Conservation (phyloP, 1,140 invertebrate species). For the Ceratina australensis region DNA sequence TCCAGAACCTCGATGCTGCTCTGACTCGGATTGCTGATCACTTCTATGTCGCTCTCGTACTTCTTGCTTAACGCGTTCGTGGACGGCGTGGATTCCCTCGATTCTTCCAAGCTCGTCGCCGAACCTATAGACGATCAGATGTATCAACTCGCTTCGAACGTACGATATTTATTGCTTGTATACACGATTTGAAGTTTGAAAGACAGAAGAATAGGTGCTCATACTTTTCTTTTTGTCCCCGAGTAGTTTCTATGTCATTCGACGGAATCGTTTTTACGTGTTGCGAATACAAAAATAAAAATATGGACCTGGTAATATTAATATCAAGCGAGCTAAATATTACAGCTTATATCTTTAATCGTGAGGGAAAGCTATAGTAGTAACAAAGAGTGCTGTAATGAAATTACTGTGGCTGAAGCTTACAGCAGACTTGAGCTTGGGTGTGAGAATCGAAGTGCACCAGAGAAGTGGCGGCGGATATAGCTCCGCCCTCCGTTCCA, state of each 20-base stretch:
- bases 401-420: constrained; percentile 74
- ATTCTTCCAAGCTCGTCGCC: constrained; percentile 78
- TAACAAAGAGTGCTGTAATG: constrained; percentile 61
- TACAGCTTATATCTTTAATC: background rate
- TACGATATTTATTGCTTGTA: background rate
- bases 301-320: constrained; percentile 11
- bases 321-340: constrained; percentile 30
- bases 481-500: constrained; percentile 75
- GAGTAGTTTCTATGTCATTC: too few relatives aligned
- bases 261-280: background rate
- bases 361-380: constrained; percentile 16
- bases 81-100: constrained; percentile 76
- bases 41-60: constrained; percentile 83
- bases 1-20: constrained; percentile 84
- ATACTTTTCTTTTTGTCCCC: constrained; percentile 24
- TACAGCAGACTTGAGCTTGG: constrained; percentile 77
- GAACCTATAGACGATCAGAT: constrained; percentile 68
- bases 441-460: constrained; percentile 72
- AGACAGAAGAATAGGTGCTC: background rate
- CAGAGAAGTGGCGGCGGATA: constrained; percentile 74
- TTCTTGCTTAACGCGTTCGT: constrained; percentile 76
- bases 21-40: constrained; percentile 84
- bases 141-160: background rate
- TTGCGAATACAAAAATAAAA: constrained; percentile 16
- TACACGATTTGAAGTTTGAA: background rate